Evolutionary conservation across 2,888 invertebrate genomes (phyloP), one percentile per base, ranked within the genome.

Genomic region (Chymomyza caudatula): DNA sequence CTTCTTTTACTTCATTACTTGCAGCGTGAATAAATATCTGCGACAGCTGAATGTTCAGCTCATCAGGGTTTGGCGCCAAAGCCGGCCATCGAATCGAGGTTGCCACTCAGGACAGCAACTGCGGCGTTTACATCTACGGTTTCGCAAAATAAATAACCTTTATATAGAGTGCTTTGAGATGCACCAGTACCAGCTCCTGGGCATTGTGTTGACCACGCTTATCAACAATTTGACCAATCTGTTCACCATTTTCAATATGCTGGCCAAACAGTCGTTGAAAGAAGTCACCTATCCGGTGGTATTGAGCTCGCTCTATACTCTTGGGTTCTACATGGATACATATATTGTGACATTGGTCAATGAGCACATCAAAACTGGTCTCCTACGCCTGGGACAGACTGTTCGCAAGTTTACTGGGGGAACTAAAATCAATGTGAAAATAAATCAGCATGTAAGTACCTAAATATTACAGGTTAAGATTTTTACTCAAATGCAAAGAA

Each of bases 161-260:
- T 72, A 80, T 44, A 42, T 52, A 44, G 74, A 73, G 19, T 78
- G 78, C 63, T 71, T 85, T n/a, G 62, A 65, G 4, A 74, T 86
- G 76, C 88, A 88, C 53, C 87, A 88, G 62, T 69, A 85, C 29
- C 87, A 87, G 70, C 71, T 88, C 44, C 63, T 88, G 13, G 88
- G 87, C 1, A 69, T 88, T 17, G 75, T 84, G 65, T 65, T 87
- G 42, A 78, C 77, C 25, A 84, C 88, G 1, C 62, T 88, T 43
- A 85, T 87, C 56, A 87, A 78, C 65, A 87, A 88, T 59, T 65
- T 87, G 43, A 86, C 82, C 53, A 87, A 87, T 56, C 77, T 74
- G 6, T 87, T 80, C 22, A 81, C 81, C n/a, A 65, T 88, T 17
- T 87, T 87, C 60, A 88, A 79, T 60, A 68, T 88, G 71, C 56